phyloP scores from a whole-genome alignment of 2,888 invertebrate species.

The Malacosoma neustria region DNA sequence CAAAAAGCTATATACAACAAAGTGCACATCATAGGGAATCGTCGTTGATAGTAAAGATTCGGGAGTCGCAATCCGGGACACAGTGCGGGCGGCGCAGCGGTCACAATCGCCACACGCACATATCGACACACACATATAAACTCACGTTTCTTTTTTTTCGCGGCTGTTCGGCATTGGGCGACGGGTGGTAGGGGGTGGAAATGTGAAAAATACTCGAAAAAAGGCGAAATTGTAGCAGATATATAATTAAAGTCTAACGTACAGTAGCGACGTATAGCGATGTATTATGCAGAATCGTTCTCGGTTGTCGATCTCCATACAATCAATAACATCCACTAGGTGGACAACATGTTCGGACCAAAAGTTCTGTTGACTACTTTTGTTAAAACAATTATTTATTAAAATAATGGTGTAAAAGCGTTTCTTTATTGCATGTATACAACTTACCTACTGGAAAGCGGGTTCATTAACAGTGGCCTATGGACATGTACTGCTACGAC shows the following conservation, averaged over 20 bases:
- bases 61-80: neutral
- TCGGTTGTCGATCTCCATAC: slow-evolving; percentile 44
- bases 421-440: no score
- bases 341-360: slow-evolving; percentile 13
- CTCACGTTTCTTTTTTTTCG: slow-evolving; percentile 51
- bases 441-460: no score
- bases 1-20: no score
- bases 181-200: slow-evolving; percentile 55
- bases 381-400: no score
- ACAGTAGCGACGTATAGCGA: slow-evolving; percentile 60
- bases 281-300: slow-evolving; percentile 68
- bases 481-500: no score
- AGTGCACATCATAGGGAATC: no score
- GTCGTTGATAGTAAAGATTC: neutral
- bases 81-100: slow-evolving; percentile 8
- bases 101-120: slow-evolving; percentile 19
- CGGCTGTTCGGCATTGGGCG: slow-evolving; percentile 55
- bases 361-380: no score
- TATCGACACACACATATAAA: slow-evolving; percentile 36
- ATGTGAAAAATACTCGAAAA: slow-evolving; percentile 77
- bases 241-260: slow-evolving; percentile 73
- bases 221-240: slow-evolving; percentile 75
- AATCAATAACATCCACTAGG: no score
- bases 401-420: no score
- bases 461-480: no score